A percentile compares a stretch with the other conserved stretches of the same genome.
Conservation (phyloP, 2,797 vertebrate species). For the Pterois miles region DNA sequence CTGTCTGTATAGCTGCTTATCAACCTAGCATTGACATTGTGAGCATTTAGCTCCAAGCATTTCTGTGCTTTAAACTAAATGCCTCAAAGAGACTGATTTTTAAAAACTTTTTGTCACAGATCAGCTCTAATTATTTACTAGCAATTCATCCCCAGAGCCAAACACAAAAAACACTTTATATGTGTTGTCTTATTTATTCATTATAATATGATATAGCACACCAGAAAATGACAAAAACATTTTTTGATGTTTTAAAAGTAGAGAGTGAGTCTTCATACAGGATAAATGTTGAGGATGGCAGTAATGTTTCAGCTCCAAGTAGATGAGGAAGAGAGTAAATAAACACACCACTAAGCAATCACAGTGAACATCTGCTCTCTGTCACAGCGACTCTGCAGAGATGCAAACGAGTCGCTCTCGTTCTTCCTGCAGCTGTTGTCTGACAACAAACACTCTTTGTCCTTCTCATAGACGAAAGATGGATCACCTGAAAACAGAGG, state of each 20-base stretch:
- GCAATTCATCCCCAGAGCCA: neutral
- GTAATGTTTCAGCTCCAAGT: conserved; percentile 38
- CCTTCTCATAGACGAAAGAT: conserved; percentile 30
- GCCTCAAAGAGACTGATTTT: neutral
- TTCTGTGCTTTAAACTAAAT: neutral
- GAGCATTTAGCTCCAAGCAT: neutral
- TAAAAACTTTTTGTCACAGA: neutral
- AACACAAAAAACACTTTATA: neutral
- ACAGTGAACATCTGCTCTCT: conserved; percentile 71
- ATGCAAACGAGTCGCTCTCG: conserved; percentile 51
- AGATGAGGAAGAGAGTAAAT: conserved; percentile 42
- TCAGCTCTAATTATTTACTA: neutral
- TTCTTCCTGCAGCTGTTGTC: conserved; percentile 64
- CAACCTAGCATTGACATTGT: neutral
- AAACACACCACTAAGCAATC: conserved; percentile 55
- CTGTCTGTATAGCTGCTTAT: neutral
- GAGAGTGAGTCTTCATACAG: neutral
- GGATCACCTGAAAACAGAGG: conserved; percentile 36
- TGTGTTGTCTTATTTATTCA: neutral
- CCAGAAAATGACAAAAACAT: neutral
- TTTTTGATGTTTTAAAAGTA: neutral
- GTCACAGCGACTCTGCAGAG: conserved; percentile 53
- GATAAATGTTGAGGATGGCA: conserved; percentile 43
- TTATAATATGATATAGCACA: neutral
- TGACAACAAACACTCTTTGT: conserved; percentile 52